A percentile compares a stretch with the other conserved stretches of the same genome.
Evolutionary conservation across 1,140 invertebrate species (phyloP).

Genomic region (Amphibalanus amphitrite): DNA sequence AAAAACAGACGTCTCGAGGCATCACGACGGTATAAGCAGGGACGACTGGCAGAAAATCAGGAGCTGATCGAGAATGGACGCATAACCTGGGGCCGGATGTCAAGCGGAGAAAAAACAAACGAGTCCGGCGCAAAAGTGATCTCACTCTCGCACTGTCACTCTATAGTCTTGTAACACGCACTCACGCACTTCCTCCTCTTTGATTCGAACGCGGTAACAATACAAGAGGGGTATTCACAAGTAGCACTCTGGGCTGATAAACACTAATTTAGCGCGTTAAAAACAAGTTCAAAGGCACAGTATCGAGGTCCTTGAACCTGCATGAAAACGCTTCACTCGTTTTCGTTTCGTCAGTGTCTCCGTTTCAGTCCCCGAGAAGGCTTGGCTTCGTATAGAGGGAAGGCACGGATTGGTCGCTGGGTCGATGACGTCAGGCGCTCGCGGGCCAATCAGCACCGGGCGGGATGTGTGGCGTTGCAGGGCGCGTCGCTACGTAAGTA

Average conservation of each 20-base stretch:
- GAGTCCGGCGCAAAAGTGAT: background rate
- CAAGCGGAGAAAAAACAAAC: no score
- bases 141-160: background rate
- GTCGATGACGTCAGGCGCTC: background rate
- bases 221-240: background rate
- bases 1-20: no score
- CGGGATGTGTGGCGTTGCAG: background rate
- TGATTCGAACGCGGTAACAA: background rate
- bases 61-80: no score
- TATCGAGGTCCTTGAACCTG: background rate
- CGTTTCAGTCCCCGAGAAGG: background rate
- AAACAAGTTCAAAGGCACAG: background rate
- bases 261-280: slow-evolving; percentile 1
- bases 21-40: background rate
- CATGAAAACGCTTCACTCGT: background rate
- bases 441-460: background rate
- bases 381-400: background rate
- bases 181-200: background rate
- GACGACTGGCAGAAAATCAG: no score
- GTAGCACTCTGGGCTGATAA: background rate
- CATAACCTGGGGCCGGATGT: no score
- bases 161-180: background rate
- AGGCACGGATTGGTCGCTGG: background rate
- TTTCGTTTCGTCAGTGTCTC: background rate
- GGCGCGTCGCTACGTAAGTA: slow-evolving; percentile 55